Conservation (phyloP, 2,888 invertebrate genomes). For the Hoplodrina ambigua region DNA sequence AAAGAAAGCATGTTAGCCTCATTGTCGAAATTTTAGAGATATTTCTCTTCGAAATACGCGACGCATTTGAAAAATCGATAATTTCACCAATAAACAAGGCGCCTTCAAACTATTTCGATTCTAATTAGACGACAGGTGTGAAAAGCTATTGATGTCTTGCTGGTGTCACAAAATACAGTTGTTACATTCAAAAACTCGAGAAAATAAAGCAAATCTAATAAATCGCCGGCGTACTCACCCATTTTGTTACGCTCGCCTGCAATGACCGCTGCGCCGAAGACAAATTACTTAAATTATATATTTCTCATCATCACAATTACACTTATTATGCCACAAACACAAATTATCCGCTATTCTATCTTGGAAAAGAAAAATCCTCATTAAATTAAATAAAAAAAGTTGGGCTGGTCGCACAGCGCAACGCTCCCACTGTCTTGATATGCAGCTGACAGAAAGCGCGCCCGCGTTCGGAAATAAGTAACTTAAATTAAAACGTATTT, state of each 20-base stretch:
- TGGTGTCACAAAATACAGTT: conserved; percentile 22
- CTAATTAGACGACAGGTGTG: conserved; percentile 61
- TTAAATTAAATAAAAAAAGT: conserved; percentile 59
- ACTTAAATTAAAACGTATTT: conserved; percentile 13
- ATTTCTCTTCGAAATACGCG: conserved; percentile 51
- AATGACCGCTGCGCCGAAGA: conserved; percentile 65
- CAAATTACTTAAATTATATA: conserved; percentile 67
- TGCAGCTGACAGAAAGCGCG: conserved; percentile 71
- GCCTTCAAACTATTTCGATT: conserved; percentile 57
- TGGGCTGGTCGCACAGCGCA: conserved; percentile 32
- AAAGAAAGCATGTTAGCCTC: conserved; percentile 59
- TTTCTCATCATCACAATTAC: conserved; percentile 79
- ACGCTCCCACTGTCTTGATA: conserved; percentile 57
- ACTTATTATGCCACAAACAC: conserved; percentile 73
- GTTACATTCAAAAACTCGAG: conserved; percentile 22
- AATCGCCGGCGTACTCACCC: conserved; percentile 86
- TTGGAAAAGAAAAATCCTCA: conserved; percentile 59
- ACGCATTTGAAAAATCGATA: conserved; percentile 87
- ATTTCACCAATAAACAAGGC: conserved; percentile 76
- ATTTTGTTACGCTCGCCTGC: conserved; percentile 76
- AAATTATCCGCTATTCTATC: conserved; percentile 49
- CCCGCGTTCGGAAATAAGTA: conserved; percentile 71
- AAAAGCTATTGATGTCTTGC: conserved; percentile 10
- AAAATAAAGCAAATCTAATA: conserved; percentile 66
- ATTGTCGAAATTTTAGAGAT: conserved; percentile 16